A percentile compares a stretch with the other conserved stretches of the same genome.
phyloP scores from a whole-genome alignment of 2,888 invertebrate species.

The Tipula confusa region DNA sequence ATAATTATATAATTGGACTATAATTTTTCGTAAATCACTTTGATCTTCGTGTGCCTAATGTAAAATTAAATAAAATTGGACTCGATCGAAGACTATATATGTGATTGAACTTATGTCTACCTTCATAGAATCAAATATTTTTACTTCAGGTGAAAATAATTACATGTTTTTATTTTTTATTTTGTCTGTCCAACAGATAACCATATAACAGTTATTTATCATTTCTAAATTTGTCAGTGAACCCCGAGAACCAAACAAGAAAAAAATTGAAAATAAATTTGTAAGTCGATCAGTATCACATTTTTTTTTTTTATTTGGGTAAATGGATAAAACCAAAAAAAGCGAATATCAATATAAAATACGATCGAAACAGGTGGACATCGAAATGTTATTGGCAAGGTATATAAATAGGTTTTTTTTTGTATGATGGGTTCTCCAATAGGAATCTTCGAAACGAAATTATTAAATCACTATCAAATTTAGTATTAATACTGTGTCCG shows the following conservation, averaged over 20 bases:
- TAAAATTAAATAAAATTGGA: too few species aligned
- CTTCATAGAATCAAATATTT: neutral
- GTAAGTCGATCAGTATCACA: conserved; percentile 1
- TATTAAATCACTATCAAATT: too few species aligned
- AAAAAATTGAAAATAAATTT: neutral
- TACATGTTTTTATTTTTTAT: too few species aligned
- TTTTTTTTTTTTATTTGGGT: neutral
- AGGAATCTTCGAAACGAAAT: too few species aligned
- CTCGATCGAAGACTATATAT: neutral
- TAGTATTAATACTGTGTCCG: too few species aligned
- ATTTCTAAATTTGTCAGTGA: conserved; percentile 25
- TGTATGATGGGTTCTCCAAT: too few species aligned
- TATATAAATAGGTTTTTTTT: neutral
- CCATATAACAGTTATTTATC: neutral
- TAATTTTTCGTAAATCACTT: neutral
- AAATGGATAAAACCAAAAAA: neutral
- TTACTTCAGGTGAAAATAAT: neutral
- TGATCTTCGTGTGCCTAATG: neutral
- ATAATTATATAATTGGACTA: neutral
- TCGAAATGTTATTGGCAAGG: neutral
- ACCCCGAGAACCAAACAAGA: neutral
- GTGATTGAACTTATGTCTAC: neutral
- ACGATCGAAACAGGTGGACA: neutral
- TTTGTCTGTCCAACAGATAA: neutral
- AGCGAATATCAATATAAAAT: neutral